Percentiles rank a stretch among this genome's conserved stretches.
phyloP scores from a whole-genome alignment of 1,140 invertebrate genomes.

The Diploscapter pachys region DNA sequence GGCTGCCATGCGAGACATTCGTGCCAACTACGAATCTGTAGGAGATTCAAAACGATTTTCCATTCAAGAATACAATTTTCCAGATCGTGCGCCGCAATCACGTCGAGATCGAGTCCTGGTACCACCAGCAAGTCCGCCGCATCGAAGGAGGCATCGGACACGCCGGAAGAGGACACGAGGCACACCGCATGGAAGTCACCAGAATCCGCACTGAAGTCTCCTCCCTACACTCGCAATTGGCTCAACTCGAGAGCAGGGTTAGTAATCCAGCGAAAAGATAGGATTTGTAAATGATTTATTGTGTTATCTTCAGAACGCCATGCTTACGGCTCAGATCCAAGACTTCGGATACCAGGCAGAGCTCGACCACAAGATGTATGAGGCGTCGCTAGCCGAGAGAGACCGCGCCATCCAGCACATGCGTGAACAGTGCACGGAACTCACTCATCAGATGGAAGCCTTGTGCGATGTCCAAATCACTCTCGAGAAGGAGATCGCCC shows the following conservation, averaged over 20 bases:
- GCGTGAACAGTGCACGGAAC: conserved; percentile 15
- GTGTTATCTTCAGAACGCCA: neutral
- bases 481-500: conserved; percentile 7
- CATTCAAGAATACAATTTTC: neutral
- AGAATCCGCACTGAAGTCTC: conserved; percentile 1
- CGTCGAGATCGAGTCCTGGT: conserved; percentile 10
- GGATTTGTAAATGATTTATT: too few relatives aligned
- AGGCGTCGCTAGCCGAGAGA: conserved; percentile 10
- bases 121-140: conserved; percentile 6
- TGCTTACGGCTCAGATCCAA: neutral
- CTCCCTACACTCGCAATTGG: neutral
- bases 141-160: neutral
- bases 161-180: neutral
- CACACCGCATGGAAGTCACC: conserved; percentile 3
- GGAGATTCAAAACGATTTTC: neutral
- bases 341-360: conserved; percentile 4
- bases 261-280: too few relatives aligned
- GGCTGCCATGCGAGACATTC: conserved; percentile 19
- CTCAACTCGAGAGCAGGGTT: conserved; percentile 12
- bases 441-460: conserved; percentile 21
- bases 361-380: conserved; percentile 5
- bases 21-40: conserved; percentile 21
- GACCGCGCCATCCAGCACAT: neutral
- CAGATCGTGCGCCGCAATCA: conserved; percentile 16
- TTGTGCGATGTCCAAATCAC: conserved; percentile 7